phyloP scores from a whole-genome alignment of 2,888 invertebrate genomes.

The Cephalotes varians region DNA sequence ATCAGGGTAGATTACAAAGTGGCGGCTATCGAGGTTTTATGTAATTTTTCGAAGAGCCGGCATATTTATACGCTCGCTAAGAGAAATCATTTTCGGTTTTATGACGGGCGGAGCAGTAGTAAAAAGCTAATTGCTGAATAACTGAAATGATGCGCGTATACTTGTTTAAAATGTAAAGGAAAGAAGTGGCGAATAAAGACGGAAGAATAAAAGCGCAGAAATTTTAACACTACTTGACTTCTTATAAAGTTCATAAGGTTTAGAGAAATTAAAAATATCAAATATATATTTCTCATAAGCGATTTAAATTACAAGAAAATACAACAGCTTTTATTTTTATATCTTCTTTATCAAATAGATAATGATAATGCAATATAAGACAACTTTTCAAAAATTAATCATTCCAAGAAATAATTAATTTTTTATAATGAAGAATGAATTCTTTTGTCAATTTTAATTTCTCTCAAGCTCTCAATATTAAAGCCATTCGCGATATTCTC shows the following conservation, averaged over 20 bases:
- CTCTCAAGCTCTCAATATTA: constrained; percentile 2
- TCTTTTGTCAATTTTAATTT: background rate
- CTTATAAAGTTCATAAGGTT: constrained; percentile 8
- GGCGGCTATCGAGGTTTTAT: constrained; percentile 43
- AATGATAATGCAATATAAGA: background rate
- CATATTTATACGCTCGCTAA: constrained; percentile 44
- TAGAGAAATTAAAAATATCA: background rate
- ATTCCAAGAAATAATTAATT: constrained; percentile 29
- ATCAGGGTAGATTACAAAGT: constrained; percentile 48
- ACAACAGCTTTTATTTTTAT: background rate
- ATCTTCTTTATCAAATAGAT: background rate
- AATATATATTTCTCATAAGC: background rate
- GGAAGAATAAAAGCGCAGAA: background rate
- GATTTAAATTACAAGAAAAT: background rate
- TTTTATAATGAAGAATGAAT: constrained; percentile 2
- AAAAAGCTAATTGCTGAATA: constrained; percentile 51
- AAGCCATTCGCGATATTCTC: background rate
- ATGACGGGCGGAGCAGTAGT: constrained; percentile 36
- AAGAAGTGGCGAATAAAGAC: background rate
- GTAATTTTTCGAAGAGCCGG: constrained; percentile 48
- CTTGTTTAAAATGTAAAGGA: background rate
- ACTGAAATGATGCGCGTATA: constrained; percentile 37
- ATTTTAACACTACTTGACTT: background rate
- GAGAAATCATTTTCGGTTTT: constrained; percentile 43
- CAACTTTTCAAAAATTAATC: constrained; percentile 7